Conservation (phyloP, 2,888 invertebrate species). For the Volucella bombylans region DNA sequence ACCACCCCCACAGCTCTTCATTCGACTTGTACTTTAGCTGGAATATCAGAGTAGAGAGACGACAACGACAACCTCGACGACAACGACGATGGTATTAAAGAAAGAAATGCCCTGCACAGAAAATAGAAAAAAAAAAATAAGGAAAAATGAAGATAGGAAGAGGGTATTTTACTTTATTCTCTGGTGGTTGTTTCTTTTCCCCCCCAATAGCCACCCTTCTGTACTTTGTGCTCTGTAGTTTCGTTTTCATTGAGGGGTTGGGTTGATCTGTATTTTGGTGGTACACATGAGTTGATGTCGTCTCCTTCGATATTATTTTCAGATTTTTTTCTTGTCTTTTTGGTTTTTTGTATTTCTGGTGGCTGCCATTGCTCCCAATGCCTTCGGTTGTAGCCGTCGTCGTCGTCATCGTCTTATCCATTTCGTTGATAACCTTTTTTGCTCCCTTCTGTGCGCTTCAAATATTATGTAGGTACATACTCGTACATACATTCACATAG, state of each 20-base stretch:
- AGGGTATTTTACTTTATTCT: slow-evolving; percentile 69
- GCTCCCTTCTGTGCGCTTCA: slow-evolving; percentile 48
- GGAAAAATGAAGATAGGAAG: slow-evolving; percentile 63
- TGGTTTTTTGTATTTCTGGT: slow-evolving; percentile 40
- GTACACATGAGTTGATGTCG: slow-evolving; percentile 44
- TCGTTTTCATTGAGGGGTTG: slow-evolving; percentile 75
- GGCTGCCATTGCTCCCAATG: slow-evolving; percentile 59
- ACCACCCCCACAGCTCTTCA: slow-evolving; percentile 35
- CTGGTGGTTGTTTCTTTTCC: slow-evolving; percentile 55
- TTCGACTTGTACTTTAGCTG: slow-evolving; percentile 58
- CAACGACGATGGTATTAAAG: slow-evolving; percentile 60
- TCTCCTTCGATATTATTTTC: slow-evolving; percentile 63
- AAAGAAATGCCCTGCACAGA: slow-evolving; percentile 53
- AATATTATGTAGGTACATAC: slow-evolving; percentile 1
- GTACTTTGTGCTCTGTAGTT: slow-evolving; percentile 73
- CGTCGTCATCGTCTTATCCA: slow-evolving; percentile 57
- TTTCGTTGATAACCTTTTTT: slow-evolving; percentile 71
- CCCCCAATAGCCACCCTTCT: slow-evolving; percentile 24
- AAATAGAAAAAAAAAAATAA: slow-evolving; percentile 16
- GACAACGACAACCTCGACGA: background rate
- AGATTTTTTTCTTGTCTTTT: slow-evolving; percentile 36
- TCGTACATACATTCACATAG: too few species aligned
- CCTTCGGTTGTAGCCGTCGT: slow-evolving; percentile 43
- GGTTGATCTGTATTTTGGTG: slow-evolving; percentile 39
- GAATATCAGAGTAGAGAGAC: slow-evolving; percentile 46